Percentiles rank a stretch among this genome's conserved stretches.
Conservation (phyloP, 2,888 invertebrate genomes). For the Gari tellinella region DNA sequence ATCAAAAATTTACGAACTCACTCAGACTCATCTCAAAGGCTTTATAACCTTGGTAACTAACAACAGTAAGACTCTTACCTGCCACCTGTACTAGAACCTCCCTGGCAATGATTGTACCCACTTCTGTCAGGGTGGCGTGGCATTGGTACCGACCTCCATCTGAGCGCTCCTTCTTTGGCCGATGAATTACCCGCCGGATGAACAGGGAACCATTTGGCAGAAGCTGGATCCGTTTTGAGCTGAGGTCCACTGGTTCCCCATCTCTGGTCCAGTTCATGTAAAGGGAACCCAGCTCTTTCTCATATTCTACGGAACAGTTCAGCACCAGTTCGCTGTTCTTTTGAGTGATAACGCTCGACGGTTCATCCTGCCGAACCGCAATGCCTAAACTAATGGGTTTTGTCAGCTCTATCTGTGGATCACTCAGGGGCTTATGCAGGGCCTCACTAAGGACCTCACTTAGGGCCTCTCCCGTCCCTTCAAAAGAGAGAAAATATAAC, state of each 20-base stretch:
- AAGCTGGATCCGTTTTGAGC: slow-evolving; percentile 53
- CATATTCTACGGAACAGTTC: slow-evolving; percentile 65
- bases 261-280: slow-evolving; percentile 62
- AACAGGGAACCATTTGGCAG: slow-evolving; percentile 66
- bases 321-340: slow-evolving; percentile 63
- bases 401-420: no score
- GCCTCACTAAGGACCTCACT: no score
- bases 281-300: slow-evolving; percentile 40
- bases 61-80: slow-evolving; percentile 52
- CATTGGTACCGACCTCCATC: slow-evolving; percentile 62
- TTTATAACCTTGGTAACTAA: no score
- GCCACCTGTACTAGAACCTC: slow-evolving; percentile 51
- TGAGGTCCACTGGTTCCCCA: slow-evolving; percentile 49
- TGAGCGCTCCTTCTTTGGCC: slow-evolving; percentile 56
- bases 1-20: no score
- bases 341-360: slow-evolving; percentile 62
- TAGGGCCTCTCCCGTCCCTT: slow-evolving; percentile 51
- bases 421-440: no score
- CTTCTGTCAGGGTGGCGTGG: slow-evolving; percentile 33
- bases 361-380: slow-evolving; percentile 42
- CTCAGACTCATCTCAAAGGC: no score
- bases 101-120: slow-evolving; percentile 53
- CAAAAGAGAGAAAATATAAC: slow-evolving; percentile 29
- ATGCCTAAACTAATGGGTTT: slow-evolving; percentile 52
- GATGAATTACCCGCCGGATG: slow-evolving; percentile 61